phyloP scores from a whole-genome alignment of 1,140 invertebrate species.

The Micrasema minimum region DNA sequence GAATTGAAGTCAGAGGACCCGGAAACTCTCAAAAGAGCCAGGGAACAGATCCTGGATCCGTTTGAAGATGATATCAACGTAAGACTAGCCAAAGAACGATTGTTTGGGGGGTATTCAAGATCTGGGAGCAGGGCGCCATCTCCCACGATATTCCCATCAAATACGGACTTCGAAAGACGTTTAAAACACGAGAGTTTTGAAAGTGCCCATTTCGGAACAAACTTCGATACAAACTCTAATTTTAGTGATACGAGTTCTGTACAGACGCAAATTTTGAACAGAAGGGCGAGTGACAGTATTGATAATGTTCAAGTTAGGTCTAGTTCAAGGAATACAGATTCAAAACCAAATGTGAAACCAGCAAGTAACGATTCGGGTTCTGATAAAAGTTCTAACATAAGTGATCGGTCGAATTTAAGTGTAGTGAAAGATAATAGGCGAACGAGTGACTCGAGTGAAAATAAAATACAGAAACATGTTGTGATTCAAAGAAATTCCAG shows the following conservation, averaged over 20 bases:
- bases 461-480: neutral
- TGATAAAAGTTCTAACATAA: conserved; percentile 26
- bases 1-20: conserved; percentile 45
- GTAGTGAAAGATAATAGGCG: conserved; percentile 4
- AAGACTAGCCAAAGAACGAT: conserved; percentile 47
- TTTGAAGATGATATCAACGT: conserved; percentile 52
- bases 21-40: conserved; percentile 40
- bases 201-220: conserved; percentile 34
- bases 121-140: conserved; percentile 28
- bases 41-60: conserved; percentile 43
- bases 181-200: conserved; percentile 41
- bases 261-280: conserved; percentile 17
- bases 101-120: conserved; percentile 44
- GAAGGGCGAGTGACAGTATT: neutral
- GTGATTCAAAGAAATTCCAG: conserved; percentile 19
- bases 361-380: conserved; percentile 19
- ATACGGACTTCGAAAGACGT: conserved; percentile 43
- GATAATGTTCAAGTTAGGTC: conserved; percentile 3
- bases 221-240: conserved; percentile 41
- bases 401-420: conserved; percentile 10
- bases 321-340: neutral
- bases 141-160: conserved; percentile 48
- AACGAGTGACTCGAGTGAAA: conserved; percentile 21
- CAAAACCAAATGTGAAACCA: neutral
- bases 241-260: conserved; percentile 47